Percentiles rank a stretch among this genome's conserved stretches.
Conservation (phyloP, 2,113 vertebrate species). For the Chelonoidis abingdonii region DNA sequence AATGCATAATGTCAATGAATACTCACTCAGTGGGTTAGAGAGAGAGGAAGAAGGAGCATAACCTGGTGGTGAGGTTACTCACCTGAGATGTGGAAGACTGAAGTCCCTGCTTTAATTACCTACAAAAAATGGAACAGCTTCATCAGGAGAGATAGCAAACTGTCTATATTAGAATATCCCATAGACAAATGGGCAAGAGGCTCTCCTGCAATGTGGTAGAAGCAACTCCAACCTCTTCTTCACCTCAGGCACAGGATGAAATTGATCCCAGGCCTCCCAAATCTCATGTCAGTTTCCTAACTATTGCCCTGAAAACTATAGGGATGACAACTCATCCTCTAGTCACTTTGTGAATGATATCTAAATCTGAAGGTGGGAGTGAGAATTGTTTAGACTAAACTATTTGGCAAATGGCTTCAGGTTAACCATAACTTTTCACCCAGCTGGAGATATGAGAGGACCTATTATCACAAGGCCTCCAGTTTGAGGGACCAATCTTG, state of each 20-base stretch:
- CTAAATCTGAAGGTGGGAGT: neutral
- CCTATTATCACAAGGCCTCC: neutral
- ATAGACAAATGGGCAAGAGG: neutral
- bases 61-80: neutral
- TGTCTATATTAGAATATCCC: neutral
- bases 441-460: neutral
- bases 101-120: neutral
- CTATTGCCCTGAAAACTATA: neutral
- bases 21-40: neutral
- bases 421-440: neutral
- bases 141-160: neutral
- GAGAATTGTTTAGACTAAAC: neutral
- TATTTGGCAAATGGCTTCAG: neutral
- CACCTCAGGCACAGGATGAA: neutral
- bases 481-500: rapidly evolving
- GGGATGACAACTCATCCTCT: neutral
- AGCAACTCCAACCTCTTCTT: neutral
- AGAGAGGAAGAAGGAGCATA: neutral
- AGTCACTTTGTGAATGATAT: neutral
- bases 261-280: no score
- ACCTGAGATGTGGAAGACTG: neutral
- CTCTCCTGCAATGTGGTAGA: neutral
- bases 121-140: neutral
- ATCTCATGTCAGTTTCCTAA: neutral
- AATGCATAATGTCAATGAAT: neutral